phyloP scores from a whole-genome alignment of 2,888 invertebrate species.

The Ernsta delagoae region DNA sequence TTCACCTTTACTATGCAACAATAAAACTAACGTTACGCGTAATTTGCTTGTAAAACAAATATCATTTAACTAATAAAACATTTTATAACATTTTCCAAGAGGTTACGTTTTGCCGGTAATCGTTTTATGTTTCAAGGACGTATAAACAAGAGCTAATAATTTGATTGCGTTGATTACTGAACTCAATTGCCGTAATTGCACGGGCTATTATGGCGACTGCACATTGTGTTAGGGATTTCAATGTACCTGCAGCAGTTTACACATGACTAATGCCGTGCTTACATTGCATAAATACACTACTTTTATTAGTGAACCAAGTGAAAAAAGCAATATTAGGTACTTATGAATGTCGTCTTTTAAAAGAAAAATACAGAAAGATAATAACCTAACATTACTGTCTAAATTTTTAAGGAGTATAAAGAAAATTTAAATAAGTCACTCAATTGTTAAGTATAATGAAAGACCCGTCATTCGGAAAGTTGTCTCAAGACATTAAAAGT shows the following conservation, averaged over 20 bases:
- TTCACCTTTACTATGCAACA: no score
- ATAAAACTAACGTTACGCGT: no score
- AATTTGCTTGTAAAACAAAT: no score
- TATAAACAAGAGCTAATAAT: not conserved
- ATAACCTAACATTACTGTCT: no score
- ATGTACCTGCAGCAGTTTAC: not conserved
- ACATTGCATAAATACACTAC: not conserved
- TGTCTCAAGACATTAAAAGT: no score
- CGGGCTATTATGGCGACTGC: not conserved
- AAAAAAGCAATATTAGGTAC: not conserved
- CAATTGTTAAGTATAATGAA: no score
- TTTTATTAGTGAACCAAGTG: no score
- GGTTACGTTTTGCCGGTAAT: not conserved
- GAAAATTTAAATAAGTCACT: no score
- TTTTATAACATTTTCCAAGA: not conserved
- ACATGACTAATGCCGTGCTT: not conserved
- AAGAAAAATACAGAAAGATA: no score
- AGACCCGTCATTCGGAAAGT: no score
- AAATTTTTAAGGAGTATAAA: no score
- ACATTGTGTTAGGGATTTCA: not conserved
- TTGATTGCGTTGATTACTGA: constrained; percentile 4
- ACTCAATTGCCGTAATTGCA: not conserved
- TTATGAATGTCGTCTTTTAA: not conserved
- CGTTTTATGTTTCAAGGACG: constrained; percentile 4
- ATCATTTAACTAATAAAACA: no score